A percentile compares a stretch with the other conserved stretches of the same genome.
Evolutionary conservation across 2,888 invertebrate genomes (phyloP).

Genomic region (Arrhopalites spinosus): DNA sequence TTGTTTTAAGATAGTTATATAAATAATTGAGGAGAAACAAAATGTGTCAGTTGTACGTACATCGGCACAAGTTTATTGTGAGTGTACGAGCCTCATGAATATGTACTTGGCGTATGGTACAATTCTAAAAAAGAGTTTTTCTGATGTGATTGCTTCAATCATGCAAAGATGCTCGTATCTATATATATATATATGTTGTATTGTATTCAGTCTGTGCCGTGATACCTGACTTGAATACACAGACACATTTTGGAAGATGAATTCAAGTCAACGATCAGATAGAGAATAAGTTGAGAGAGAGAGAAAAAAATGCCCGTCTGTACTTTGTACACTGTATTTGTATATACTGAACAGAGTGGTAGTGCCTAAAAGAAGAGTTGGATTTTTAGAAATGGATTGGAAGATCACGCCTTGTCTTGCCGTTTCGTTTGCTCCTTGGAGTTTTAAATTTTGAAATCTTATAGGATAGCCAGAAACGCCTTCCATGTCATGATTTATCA

Average conservation of each 20-base stretch:
- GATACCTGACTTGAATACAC: background rate
- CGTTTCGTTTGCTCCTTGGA: slow-evolving; percentile 3
- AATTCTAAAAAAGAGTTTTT: no score
- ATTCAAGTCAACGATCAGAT: slow-evolving; percentile 9
- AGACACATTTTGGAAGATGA: background rate
- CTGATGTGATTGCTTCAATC: no score
- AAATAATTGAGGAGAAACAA: no score
- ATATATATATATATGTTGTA: background rate
- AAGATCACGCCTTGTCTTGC: slow-evolving; percentile 30
- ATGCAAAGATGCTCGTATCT: background rate
- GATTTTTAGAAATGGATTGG: slow-evolving; percentile 20
- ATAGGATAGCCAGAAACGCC: slow-evolving; percentile 25
- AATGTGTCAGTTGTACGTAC: background rate
- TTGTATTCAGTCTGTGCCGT: background rate
- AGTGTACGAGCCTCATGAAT: no score
- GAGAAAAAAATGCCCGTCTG: background rate
- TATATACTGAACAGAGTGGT: background rate
- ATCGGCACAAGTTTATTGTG: background rate
- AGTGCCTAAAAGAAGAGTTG: background rate
- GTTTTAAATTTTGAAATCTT: slow-evolving; percentile 35
- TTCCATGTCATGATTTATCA: slow-evolving; percentile 41
- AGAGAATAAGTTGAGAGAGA: background rate
- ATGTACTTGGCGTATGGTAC: no score
- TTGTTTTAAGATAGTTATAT: no score
- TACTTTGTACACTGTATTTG: background rate